Conservation (phyloP, 53 echinoderm and acorn worm species). For the Stichopus horrens region DNA sequence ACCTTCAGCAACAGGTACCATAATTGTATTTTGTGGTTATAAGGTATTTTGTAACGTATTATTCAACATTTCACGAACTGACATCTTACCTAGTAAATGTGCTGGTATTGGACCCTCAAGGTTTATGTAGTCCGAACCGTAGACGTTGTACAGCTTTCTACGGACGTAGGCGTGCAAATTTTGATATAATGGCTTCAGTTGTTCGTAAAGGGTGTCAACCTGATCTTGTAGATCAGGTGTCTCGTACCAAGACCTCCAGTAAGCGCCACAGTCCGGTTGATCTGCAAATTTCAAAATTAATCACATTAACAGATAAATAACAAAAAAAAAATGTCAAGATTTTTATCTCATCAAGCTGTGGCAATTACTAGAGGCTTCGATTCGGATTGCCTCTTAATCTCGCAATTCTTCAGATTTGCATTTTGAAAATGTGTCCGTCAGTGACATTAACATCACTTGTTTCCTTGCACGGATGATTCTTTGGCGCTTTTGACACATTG, state of each 20-base stretch:
- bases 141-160: constrained; percentile 72
- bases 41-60: too few species aligned
- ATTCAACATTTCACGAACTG: not conserved
- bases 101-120: constrained; percentile 84
- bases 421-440: too few species aligned
- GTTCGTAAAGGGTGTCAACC: constrained; percentile 60
- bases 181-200: constrained; percentile 69
- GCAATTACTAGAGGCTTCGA: too few species aligned
- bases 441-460: too few species aligned
- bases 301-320: not conserved
- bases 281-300: constrained; percentile 44
- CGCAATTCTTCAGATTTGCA: too few species aligned
- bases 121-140: constrained; percentile 71
- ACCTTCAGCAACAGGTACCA: too few species aligned
- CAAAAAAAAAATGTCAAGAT: too few species aligned
- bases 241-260: constrained; percentile 95
- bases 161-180: constrained; percentile 88
- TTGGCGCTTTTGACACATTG: too few species aligned
- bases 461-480: too few species aligned
- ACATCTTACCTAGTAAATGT: constrained; percentile 74
- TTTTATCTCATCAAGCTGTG: too few species aligned
- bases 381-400: too few species aligned
- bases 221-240: constrained; percentile 66
- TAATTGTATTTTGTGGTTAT: too few species aligned
- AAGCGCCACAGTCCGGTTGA: constrained; percentile 74